Evolutionary conservation across 2,888 invertebrate species (phyloP), one percentile per base, ranked within the genome.

Genomic region (Drymonia ruficornis): DNA sequence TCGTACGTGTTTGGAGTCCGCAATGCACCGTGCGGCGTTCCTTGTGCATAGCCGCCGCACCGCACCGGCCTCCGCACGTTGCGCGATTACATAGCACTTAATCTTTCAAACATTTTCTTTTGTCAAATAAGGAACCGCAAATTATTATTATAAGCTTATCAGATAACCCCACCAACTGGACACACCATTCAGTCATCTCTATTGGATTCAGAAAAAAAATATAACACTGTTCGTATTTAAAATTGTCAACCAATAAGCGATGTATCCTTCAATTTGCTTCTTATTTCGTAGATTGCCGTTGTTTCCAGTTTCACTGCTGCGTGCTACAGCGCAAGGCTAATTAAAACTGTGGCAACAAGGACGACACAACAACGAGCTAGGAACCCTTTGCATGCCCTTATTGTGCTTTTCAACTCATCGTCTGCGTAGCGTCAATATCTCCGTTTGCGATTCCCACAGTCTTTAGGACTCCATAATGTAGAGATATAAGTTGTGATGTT

Each of bases 1-100:
- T 83, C 65, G 83, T 82, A 90, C 91, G 91, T 91, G 91, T 79
- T 70, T 58, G 59, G 90, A 70, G 67, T 88, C 70, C 76, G 76
- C 83, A 86, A 90, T 84, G 83, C 76, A 75, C 71, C 56, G 59
- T 59, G 67, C 63, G 70, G 64, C 69, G 61, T 66, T 59, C 53
- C 1, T 3, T 3, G 42, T 18, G 9, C 15, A 31, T 1, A 18
- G 42, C 44, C 57, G 43, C 43, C 57, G 13, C 45, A 16, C 54
- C 47, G 19, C 36, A 12, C 45, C 45, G 18, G 28, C 48, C 48
- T 42, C 56, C 59, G 53, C 63, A 65, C 60, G 62, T 64, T 60
- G 58, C 64, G 61, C 59, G 64, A 67, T 70, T 72, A 67, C 60
- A 5, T 43, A 45, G 8, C 45, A 28, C 28, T 1, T 23, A 44